Conservation (phyloP, 2,113 vertebrate species). For the Leptobrachium ailaonicum region DNA sequence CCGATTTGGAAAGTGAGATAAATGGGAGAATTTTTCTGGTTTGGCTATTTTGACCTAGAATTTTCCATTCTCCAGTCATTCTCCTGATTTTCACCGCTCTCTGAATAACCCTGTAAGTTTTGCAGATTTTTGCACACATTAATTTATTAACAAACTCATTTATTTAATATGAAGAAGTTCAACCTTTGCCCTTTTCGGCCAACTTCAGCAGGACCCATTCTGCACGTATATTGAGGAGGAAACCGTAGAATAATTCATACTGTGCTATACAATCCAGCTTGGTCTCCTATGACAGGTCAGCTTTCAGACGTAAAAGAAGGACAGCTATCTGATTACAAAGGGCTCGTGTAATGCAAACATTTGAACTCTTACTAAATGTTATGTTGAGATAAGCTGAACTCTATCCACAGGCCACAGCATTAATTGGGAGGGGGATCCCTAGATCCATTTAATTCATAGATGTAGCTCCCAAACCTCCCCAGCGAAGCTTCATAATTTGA, state of each 20-base stretch:
- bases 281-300: conserved; percentile 1
- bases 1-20: too few species aligned
- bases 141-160: too few species aligned
- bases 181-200: background rate
- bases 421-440: background rate
- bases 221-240: background rate
- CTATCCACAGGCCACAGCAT: background rate
- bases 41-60: too few species aligned
- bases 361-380: conserved; percentile 9
- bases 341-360: background rate
- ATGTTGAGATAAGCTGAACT: background rate
- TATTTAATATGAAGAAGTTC: background rate
- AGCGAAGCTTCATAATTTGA: too few species aligned
- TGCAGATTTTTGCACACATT: too few species aligned
- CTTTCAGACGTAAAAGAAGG: conserved; percentile 21
- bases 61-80: too few species aligned
- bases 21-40: too few species aligned
- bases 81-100: too few species aligned
- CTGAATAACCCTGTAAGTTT: too few species aligned
- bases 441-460: too few species aligned
- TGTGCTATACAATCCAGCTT: conserved; percentile 10
- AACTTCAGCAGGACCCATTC: background rate
- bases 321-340: conserved; percentile 23
- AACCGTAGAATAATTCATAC: conserved; percentile 33
- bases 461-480: too few species aligned